A percentile compares a stretch with the other conserved stretches of the same genome.
Conservation (phyloP, 1,140 invertebrate genomes). For the Cherax destructor region DNA sequence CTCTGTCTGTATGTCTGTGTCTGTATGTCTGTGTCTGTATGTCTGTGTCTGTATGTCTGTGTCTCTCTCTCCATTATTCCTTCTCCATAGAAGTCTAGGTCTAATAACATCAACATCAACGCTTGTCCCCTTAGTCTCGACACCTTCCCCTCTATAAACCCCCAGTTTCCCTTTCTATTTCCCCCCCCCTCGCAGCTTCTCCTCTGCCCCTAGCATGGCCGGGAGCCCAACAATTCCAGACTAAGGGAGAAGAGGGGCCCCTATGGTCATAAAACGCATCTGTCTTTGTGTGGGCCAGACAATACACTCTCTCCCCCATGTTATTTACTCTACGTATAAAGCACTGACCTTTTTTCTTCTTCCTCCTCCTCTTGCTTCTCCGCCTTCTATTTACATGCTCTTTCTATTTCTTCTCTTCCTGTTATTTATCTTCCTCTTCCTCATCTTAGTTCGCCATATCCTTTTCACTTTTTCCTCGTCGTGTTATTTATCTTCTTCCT, state of each 20-base stretch:
- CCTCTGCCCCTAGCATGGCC: background rate
- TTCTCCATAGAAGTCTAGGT: too few species aligned
- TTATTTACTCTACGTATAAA: conserved; percentile 49
- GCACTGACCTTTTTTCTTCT: conserved; percentile 16
- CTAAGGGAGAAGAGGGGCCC: background rate
- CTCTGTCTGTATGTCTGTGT: too few species aligned
- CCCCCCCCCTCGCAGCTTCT: background rate
- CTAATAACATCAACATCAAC: background rate
- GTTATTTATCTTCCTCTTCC: too few species aligned
- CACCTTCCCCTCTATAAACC: background rate
- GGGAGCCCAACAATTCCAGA: conserved; percentile 20
- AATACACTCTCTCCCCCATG: conserved; percentile 35
- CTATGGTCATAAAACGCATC: conserved; percentile 46
- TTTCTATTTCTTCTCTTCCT: too few species aligned
- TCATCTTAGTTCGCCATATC: too few species aligned
- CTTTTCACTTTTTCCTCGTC: too few species aligned
- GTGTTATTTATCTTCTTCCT: too few species aligned
- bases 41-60: background rate
- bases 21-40: too few species aligned
- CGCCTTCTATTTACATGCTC: too few species aligned
- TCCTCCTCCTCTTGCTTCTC: background rate
- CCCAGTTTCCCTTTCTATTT: background rate
- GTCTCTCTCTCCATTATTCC: conserved; percentile 1
- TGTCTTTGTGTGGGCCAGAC: conserved; percentile 43
- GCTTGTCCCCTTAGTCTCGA: background rate